Evolutionary conservation across 1,140 invertebrate species (phyloP), one percentile per base, ranked within the genome.

Genomic region (Drosophila tristis): DNA sequence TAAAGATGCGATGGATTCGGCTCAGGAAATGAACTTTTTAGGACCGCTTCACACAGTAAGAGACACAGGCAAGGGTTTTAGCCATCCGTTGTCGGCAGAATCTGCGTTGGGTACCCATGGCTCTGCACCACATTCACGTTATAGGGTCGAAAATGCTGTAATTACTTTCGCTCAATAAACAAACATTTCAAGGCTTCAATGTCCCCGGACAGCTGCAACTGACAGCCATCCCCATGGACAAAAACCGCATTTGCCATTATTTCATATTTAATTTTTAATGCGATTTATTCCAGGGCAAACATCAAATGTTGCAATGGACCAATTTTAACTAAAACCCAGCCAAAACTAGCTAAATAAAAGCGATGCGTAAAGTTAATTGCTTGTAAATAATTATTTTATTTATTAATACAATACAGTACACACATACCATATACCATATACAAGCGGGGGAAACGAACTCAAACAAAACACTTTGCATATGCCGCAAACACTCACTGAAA

Each of bases 381-480:
- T 82, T 89, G 78, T 87, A 87, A 87, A 89, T 87, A 87, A 87
- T 89, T 89, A 89, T 89, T 76, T 65, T 89, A 89, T 89, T 73
- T 65, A 76, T 78, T 78, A 82, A 87, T 82, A 75, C 81, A 86
- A 86, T 70, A 80, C 20, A 20, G 20, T 20, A 20, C 20, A 20
- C 20, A 20, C 20, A 8, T 8, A 7, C 29, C 16, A 16, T 26
- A 31, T 8, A 2, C 29, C 2, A 8, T 8, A 86, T 78, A 11
- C 3, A 4, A 8, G 7, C 4, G 35, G 11, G 51, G 48, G 43
- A 87, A 85, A 76, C 63, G 70, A 75, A 82, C 74, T 89, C 75
- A 29, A 84, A 61, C 74, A 78, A 78, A 71, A 80, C 53, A 61
- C 61, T 72, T 53, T 74, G 56, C 55, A 65, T 65, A 56, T 74